Evolutionary conservation across 2,888 invertebrate genomes (phyloP), one percentile per base, ranked within the genome.

Genomic region (Caenorhabditis sp.): DNA sequence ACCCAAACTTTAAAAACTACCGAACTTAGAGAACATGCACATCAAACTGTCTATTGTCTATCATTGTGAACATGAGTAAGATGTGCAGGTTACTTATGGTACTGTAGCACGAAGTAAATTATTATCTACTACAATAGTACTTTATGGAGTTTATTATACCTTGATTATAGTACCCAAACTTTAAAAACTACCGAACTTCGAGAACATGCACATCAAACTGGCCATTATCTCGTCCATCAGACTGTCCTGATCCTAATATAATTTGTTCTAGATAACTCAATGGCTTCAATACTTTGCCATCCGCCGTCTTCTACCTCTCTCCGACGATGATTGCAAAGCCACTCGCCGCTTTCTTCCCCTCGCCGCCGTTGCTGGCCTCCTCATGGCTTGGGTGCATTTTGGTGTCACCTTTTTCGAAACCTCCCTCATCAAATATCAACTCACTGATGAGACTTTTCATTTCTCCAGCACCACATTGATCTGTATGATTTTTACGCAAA

Each of bases 401-500:
- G 86, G 87, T 43, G 71, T 77, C 20, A 84, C 83, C 1, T 84
- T 83, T 75, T 76, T 85, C 54, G 80, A 85, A 66, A 85, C 85
- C 10, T 81, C 82, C 0, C 66, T 79, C 38, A 84, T 85, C 66
- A 85, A 85, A 62, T 85, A 85, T 64, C 85, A 85, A 56, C 59
- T 85, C 43, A 83, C 83, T 1, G 83, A 85, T 67, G 84, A 85
- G 66, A 79, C 65, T 1, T 82, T 78, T 67, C 63, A 62, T 59
- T 82, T 74, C 72, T 82, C 82, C 10, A 68, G 67, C 21, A 76
- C 78, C 10, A 82, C 86, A 1, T 72, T 86, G 23, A 81, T 85
- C 43, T 81, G 77, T 57, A 86, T 86, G 86, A 86, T 85, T 52
- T 84, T 86, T 77, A 87, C 86, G 8, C 86, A 86, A 59, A 86